Conservation (phyloP, 1,140 invertebrate genomes). For the Drosophila bocki region DNA sequence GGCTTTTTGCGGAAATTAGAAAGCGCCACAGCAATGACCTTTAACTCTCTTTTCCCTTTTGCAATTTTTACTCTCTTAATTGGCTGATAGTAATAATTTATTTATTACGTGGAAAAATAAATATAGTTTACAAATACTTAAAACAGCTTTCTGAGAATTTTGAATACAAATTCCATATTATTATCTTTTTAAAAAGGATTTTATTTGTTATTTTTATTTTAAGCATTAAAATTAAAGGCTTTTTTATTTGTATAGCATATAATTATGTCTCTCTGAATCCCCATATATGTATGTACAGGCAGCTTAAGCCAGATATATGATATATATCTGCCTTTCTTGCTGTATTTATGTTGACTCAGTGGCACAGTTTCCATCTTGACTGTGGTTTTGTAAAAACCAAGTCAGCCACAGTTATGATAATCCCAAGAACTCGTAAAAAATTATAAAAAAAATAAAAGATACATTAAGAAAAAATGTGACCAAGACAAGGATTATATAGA, state of each 20-base stretch:
- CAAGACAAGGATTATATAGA: not conserved
- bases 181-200: not conserved
- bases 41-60: not conserved
- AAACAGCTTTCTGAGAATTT: too few relatives aligned
- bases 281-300: too few relatives aligned
- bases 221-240: not conserved
- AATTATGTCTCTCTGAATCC: not conserved
- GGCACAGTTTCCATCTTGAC: constrained; percentile 31
- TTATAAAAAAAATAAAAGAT: not conserved
- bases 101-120: not conserved
- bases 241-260: not conserved
- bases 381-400: constrained; percentile 23
- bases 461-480: not conserved
- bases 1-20: not conserved
- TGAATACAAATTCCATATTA: too few relatives aligned
- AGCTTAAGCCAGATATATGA: not conserved
- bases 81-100: not conserved
- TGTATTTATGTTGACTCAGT: not conserved
- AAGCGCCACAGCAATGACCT: not conserved
- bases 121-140: not conserved
- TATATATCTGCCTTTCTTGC: not conserved
- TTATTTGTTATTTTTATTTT: not conserved
- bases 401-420: constrained; percentile 32
- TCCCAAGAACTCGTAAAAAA: constrained; percentile 2
- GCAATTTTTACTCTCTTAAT: not conserved